These are phyloP conservation scores for Neodiprion pinetum DNA, from an alignment of 1,140 invertebrate species.

Conservation along the genomic window DNA sequence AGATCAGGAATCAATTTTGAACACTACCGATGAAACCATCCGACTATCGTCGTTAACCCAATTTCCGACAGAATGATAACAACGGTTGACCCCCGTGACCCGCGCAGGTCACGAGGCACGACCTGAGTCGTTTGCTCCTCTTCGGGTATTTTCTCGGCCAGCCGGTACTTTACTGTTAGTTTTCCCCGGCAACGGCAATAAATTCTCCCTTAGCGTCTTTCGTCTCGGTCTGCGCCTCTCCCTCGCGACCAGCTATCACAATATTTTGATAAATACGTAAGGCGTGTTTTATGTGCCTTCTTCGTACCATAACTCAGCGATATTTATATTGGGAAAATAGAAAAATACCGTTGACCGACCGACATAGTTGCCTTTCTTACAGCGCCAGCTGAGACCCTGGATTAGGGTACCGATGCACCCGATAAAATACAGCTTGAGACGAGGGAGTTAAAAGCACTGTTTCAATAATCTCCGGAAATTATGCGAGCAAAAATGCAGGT, in stretches of 20 bases:
- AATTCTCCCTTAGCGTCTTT: slow-evolving; percentile 27
- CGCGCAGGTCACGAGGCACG: background rate
- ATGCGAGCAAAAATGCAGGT: too few species aligned
- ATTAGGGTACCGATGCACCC: slow-evolving; percentile 24
- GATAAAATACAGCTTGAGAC: background rate
- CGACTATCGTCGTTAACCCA: background rate
- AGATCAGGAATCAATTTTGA: too few species aligned
- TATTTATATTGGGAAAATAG: slow-evolving; percentile 39
- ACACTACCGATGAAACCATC: too few species aligned
- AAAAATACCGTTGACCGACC: slow-evolving; percentile 46
- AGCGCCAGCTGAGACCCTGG: slow-evolving; percentile 42
- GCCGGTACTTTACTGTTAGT: background rate
- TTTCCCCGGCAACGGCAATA: slow-evolving; percentile 26
- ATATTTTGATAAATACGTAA: slow-evolving; percentile 62
- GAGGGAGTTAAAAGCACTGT: background rate
- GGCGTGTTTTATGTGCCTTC: slow-evolving; percentile 52
- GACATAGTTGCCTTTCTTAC: slow-evolving; percentile 21
- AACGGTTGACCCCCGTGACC: background rate
- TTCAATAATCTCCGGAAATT: too few species aligned
- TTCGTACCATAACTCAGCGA: slow-evolving; percentile 48
- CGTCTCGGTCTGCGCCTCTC: slow-evolving; percentile 14
- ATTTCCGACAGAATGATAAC: background rate
- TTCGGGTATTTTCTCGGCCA: background rate
- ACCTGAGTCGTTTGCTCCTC: background rate
- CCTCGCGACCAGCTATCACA: slow-evolving; percentile 45